phyloP scores from a whole-genome alignment of 1,140 invertebrate species.

The Theocolax elegans region DNA sequence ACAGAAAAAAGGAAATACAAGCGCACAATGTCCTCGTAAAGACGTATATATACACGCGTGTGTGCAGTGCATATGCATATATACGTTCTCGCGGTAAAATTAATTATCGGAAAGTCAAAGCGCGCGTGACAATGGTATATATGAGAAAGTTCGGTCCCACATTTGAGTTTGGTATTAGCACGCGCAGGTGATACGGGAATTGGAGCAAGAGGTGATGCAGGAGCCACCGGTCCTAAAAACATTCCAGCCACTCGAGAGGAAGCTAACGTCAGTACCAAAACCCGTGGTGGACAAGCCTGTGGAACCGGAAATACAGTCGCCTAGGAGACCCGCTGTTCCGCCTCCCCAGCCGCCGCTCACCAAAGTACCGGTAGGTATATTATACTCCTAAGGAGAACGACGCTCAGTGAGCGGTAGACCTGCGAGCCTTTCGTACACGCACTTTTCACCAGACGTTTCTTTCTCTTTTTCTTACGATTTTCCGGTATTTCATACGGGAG shows the following conservation, averaged over 20 bases:
- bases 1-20: too few species aligned
- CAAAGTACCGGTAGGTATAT: conserved; percentile 58
- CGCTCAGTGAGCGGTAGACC: background rate
- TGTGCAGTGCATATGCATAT: too few species aligned
- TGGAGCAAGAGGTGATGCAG: conserved; percentile 48
- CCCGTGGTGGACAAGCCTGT: conserved; percentile 59
- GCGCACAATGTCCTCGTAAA: too few species aligned
- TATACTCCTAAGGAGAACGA: background rate
- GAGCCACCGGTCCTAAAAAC: conserved; percentile 64
- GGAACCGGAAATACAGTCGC: conserved; percentile 64
- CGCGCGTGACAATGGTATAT: too few species aligned
- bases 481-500: too few species aligned
- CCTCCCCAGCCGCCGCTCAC: conserved; percentile 68
- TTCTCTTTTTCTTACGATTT: background rate
- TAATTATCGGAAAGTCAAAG: too few species aligned
- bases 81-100: too few species aligned
- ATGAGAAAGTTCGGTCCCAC: too few species aligned
- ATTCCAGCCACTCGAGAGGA: conserved; percentile 65
- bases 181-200: conserved; percentile 62
- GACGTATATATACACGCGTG: too few species aligned
- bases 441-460: background rate
- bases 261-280: conserved; percentile 59
- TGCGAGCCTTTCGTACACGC: background rate
- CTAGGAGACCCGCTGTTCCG: conserved; percentile 68
- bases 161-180: too few species aligned